phyloP scores from a whole-genome alignment of 1,140 invertebrate species.

The Colletes gigas region DNA sequence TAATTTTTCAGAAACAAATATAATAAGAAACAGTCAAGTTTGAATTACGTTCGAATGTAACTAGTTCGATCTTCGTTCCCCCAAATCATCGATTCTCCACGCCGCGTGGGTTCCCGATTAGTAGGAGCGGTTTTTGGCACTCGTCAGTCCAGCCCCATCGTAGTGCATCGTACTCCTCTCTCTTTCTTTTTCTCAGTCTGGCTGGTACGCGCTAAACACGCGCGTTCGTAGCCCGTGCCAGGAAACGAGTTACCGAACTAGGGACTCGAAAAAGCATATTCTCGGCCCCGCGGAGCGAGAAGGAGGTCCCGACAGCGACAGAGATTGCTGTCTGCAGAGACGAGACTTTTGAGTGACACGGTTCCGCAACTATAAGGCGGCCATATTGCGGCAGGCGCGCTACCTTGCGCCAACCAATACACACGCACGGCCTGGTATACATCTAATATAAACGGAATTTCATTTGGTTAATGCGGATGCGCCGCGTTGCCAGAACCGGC shows the following conservation, averaged over 20 bases:
- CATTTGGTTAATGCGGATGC: constrained; percentile 52
- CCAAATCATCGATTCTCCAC: too few species aligned
- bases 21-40: too few species aligned
- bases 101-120: background rate
- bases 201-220: background rate
- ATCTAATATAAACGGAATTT: constrained; percentile 52
- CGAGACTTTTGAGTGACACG: constrained; percentile 51
- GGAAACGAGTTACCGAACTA: constrained; percentile 32
- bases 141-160: background rate
- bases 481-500: constrained; percentile 30
- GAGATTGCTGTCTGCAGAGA: constrained; percentile 26
- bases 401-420: constrained; percentile 41
- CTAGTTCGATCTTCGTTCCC: too few species aligned
- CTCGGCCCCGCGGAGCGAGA: background rate
- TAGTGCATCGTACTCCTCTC: background rate
- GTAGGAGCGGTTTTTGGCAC: constrained; percentile 1
- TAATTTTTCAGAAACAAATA: too few species aligned
- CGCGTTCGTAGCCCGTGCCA: constrained; percentile 2
- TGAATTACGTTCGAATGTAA: too few species aligned
- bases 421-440: background rate
- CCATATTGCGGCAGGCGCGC: constrained; percentile 29
- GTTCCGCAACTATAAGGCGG: constrained; percentile 35
- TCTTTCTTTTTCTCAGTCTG: background rate
- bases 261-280: constrained; percentile 34
- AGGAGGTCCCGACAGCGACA: background rate